Percentiles rank a stretch among this genome's conserved stretches.
These are phyloP conservation scores for Sminthopsis crassicaudata DNA, from an alignment of 2,113 vertebrate genomes.

Conservation along the genomic window DNA sequence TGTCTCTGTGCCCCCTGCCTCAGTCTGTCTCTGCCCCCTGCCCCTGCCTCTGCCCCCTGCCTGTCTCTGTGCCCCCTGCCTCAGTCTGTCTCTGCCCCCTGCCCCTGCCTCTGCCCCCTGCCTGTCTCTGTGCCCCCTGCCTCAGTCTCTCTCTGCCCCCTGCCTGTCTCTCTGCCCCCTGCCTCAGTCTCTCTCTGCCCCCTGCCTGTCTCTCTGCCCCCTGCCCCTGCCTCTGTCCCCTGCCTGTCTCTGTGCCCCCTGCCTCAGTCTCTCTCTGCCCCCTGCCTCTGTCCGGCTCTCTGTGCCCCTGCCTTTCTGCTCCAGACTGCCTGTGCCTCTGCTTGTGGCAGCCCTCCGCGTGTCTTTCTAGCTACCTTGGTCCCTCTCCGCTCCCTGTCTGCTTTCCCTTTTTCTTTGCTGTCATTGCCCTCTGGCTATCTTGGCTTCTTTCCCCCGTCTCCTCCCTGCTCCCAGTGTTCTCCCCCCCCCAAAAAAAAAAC, in stretches of 20 bases:
- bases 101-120: background rate
- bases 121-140: background rate
- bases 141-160: too few relatives aligned
- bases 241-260: too few relatives aligned
- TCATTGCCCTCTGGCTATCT: background rate
- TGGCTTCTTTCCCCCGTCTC: background rate
- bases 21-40: too few relatives aligned
- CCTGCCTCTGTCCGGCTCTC: too few relatives aligned
- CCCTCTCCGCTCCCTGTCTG: background rate
- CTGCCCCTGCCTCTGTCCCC: too few relatives aligned
- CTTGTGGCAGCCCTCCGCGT: background rate
- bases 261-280: background rate
- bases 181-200: too few relatives aligned
- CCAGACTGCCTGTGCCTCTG: background rate
- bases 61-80: background rate
- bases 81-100: background rate
- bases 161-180: too few relatives aligned
- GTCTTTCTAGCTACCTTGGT: background rate
- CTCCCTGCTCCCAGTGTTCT: background rate
- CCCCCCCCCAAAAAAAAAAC: background rate
- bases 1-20: background rate
- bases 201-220: too few relatives aligned
- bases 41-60: accelerated
- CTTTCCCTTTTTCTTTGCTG: background rate
- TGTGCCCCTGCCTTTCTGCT: background rate